Evolutionary conservation across 2,888 invertebrate genomes (phyloP).

Genomic region (Chromoteleia sp.): DNA sequence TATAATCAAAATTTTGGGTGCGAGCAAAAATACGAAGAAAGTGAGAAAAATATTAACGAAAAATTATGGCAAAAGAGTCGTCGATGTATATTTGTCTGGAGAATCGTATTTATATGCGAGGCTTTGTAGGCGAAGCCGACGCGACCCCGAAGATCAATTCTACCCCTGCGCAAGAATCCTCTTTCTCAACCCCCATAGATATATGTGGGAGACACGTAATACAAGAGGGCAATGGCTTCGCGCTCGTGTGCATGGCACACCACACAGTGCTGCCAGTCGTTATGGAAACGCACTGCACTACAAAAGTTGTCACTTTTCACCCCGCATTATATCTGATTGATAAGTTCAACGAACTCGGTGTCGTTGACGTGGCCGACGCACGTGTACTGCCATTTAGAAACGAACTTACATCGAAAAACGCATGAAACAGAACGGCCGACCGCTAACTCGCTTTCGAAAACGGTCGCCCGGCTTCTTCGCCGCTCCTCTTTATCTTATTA

Average conservation of each 20-base stretch:
- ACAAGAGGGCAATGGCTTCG: conserved; percentile 75
- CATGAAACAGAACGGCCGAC: not conserved
- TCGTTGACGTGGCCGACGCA: conserved; percentile 36
- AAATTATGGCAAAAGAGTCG: conserved; percentile 6
- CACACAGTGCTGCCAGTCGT: conserved; percentile 71
- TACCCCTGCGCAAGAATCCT: conserved; percentile 63
- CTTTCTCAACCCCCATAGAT: conserved; percentile 60
- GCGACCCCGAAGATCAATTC: conserved; percentile 65
- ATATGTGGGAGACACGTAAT: conserved; percentile 73
- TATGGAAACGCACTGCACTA: conserved; percentile 76
- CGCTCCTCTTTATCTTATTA: conserved; percentile 30
- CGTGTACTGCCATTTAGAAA: conserved; percentile 3
- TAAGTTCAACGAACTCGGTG: conserved; percentile 59
- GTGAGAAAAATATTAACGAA: not conserved
- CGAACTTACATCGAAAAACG: conserved; percentile 12
- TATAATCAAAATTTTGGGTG: not conserved
- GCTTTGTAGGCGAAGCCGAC: conserved; percentile 45
- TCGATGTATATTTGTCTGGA: conserved; percentile 42
- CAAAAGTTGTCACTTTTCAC: conserved; percentile 73
- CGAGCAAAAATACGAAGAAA: not conserved
- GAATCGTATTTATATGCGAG: conserved; percentile 46
- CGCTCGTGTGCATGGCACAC: conserved; percentile 66
- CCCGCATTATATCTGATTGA: conserved; percentile 64
- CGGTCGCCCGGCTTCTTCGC: not conserved
- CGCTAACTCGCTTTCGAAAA: conserved; percentile 24